Base-by-base conservation (phyloP, 2,797 vertebrate species). In the Hippoglossus hippoglossus region DNA sequence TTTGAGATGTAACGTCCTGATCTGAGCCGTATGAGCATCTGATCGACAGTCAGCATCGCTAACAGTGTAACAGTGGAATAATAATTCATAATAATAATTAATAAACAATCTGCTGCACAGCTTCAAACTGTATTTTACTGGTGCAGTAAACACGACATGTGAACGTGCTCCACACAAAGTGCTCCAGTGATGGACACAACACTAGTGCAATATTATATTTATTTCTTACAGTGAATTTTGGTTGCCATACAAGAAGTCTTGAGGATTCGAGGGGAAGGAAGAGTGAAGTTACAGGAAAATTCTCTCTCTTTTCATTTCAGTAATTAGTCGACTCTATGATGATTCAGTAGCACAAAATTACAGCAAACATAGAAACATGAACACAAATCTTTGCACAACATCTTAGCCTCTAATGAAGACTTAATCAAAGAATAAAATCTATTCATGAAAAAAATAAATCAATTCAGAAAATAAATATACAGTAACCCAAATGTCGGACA, bases 181-280 rank as follows among this genome's bases (percentile, higher is more conserved):
- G 28, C 28, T 28, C 28, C 28, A 28, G 28, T 28, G 28, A 28
- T 6, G 5, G 5, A 31, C 31, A 9, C 34, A 11, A 90, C 93
- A 90, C 87, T 95, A 95, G 96, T 97, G 96, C 96, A 97, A 97
- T 95, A 94, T 95, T 91, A 94, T 95, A 95, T 98, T 98, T 97
- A 97, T 98, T 98, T 97, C 93, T 96, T 96, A 96, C 95, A 96
- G 95, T 96, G 94, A 91, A 93, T 95, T 97, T 97, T 96, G 96
- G 96, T 98, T 96, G 96, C 96, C 96, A 95, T 96, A 97, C 96
- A 97, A 95, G 94, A 96, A 95, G 93, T 95, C 93, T 94, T 91
- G 93, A 96, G 96, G 95, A 95, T 88, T 88, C 87, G 56, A 87
- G 55, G 92, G 77, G 22, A 47, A 60, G 93, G 94, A 91, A 89